Conservation (phyloP, 2,113 vertebrate genomes). For the Tympanuchus pallidicinctus region DNA sequence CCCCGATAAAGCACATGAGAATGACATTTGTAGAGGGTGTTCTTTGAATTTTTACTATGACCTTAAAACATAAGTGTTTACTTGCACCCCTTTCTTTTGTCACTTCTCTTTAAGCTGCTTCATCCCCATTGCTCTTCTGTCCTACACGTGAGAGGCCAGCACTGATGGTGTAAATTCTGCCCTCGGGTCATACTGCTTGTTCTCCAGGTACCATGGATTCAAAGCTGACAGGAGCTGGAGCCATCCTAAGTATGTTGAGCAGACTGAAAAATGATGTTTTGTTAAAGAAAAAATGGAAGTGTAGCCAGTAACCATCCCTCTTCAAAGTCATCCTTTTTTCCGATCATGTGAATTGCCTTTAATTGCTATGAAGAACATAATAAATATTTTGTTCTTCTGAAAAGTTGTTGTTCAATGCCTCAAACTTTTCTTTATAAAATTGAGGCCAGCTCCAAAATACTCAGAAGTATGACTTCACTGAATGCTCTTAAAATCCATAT, state of each 20-base stretch:
- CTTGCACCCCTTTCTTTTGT: background rate
- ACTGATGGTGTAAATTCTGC: background rate
- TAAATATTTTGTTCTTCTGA: conserved; percentile 5
- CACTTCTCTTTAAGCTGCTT: background rate
- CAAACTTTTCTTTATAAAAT: conserved; percentile 21
- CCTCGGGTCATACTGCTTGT: background rate
- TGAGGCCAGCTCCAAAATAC: conserved; percentile 46
- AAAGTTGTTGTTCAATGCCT: conserved; percentile 26
- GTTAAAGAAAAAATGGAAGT: background rate
- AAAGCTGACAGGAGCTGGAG: background rate
- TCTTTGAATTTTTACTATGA: background rate
- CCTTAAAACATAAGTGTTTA: background rate
- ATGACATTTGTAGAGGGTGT: background rate
- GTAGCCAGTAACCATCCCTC: background rate
- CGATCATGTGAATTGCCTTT: conserved; percentile 13
- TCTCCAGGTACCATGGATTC: background rate
- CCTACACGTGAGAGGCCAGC: background rate
- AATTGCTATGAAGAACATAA: background rate
- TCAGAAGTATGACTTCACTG: conserved; percentile 10
- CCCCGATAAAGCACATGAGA: background rate
- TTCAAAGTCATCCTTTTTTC: background rate
- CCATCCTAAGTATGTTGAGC: background rate
- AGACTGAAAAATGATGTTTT: background rate
- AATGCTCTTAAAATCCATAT: conserved; percentile 52
- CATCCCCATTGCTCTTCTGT: background rate